Conservation (phyloP, 2,113 vertebrate genomes). For the Pavo muticus region DNA sequence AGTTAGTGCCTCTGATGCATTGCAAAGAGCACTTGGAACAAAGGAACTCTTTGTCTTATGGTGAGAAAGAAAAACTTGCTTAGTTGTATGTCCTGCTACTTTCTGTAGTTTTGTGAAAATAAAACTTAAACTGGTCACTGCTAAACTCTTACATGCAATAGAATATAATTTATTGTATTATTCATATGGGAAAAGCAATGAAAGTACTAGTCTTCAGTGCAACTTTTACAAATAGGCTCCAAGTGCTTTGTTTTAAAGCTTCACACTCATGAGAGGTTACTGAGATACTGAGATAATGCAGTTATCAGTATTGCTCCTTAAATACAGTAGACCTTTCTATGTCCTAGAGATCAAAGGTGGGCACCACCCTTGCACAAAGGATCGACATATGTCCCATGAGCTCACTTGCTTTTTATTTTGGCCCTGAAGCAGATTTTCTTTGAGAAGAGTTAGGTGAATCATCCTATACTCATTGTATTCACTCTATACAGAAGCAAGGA, state of each 20-base stretch:
- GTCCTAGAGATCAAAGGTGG: background rate
- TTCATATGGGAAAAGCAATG: background rate
- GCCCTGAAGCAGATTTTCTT: background rate
- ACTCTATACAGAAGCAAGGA: background rate
- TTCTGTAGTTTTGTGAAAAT: background rate
- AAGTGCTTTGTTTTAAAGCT: background rate
- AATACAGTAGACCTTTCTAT: background rate
- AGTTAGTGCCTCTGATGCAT: background rate
- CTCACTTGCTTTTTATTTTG: background rate
- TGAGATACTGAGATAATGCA: background rate
- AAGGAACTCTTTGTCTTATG: background rate
- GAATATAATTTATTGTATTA: background rate
- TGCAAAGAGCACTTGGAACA: background rate
- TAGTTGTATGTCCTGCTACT: background rate
- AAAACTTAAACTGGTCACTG: background rate
- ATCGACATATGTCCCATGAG: rapidly evolving
- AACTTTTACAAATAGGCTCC: background rate
- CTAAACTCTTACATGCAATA: background rate
- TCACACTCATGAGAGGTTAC: background rate
- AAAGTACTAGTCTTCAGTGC: background rate
- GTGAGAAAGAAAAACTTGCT: background rate
- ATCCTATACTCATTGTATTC: background rate
- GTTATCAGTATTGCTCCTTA: background rate
- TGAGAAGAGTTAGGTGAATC: background rate
- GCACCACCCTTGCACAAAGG: background rate